Base-by-base conservation (phyloP, 35 echinoderm and acorn worm species). In the Heliocidaris erythrogramma region DNA sequence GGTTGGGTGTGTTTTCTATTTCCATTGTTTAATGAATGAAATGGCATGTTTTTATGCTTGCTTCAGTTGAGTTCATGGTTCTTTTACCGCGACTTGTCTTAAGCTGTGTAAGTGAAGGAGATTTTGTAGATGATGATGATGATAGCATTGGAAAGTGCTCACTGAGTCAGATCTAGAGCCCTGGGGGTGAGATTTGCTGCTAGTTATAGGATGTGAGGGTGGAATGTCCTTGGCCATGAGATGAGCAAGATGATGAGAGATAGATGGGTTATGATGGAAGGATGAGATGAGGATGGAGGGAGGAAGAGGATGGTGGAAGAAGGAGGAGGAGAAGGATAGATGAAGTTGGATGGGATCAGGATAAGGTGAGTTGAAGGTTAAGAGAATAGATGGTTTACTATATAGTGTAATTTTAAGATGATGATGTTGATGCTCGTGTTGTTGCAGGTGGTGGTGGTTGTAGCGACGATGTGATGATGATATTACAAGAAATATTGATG, bases 151-250 rank as follows among this genome's bases (percentile, higher is more conserved):
- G 65, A 78, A 78, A 78, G 65, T 78, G 65, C 65, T 78, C 14
- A 78, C 65, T 78, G 65, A 78, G 65, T 78, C 65, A n/a, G 65
- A 78, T 78, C 5, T 78, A 78, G 14, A 89, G 18, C 87, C 87
- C 87, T 32, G 14, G 87, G 87, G 87, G 12, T 4, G 47, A 48
- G 47, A 42, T 89, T 89, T 89, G 87, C 47, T 89, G 65, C 65
- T 48, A 32, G 87, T 89, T 12, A 32, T 32, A 30, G 21, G 87
- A 47, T 21, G 30, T 47, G 31, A 47, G 31, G 42, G 87, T 47
- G 31, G 31, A 89, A 32, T 89, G 91, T 13, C 91, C 91, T 92
- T 92, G 91, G 91, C 91, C 91, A 13, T 59, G 29, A 52, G 90
- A 92, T 48, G 31, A 16, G 49, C 16, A 89, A 13, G 91, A 92